A percentile compares a stretch with the other conserved stretches of the same genome.
These are phyloP conservation scores for Notospermus geniculatus DNA, from an alignment of 1,140 invertebrate genomes.

Conservation along the genomic window DNA sequence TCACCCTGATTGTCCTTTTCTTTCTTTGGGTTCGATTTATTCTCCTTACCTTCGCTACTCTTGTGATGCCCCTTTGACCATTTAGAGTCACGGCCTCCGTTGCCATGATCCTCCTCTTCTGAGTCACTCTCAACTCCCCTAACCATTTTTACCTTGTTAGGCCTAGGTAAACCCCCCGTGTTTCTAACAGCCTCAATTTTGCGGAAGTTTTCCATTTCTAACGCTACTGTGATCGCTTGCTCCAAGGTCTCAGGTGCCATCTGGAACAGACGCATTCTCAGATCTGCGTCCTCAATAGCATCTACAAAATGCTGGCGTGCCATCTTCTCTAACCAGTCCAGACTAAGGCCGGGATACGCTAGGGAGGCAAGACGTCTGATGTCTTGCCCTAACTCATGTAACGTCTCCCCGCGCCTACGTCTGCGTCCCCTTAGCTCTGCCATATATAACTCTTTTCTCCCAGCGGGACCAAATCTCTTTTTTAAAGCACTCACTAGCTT, in stretches of 20 bases:
- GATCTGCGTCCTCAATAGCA: conserved; percentile 18
- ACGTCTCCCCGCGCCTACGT: conserved; percentile 9
- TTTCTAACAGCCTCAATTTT: too few relatives aligned
- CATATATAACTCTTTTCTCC: conserved; percentile 19
- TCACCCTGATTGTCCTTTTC: too few relatives aligned
- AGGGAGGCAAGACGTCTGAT: conserved; percentile 14
- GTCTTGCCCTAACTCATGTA: conserved; percentile 18
- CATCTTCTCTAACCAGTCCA: conserved; percentile 23
- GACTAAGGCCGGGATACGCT: conserved; percentile 16
- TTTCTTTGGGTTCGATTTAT: too few relatives aligned
- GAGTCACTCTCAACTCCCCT: too few relatives aligned
- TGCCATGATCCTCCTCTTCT: too few relatives aligned
- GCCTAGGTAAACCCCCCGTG: too few relatives aligned
- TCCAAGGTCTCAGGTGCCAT: conserved; percentile 19
- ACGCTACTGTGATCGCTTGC: conserved; percentile 21
- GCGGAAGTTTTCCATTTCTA: conserved; percentile 19
- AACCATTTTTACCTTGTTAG: too few relatives aligned
- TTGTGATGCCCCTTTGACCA: too few relatives aligned
- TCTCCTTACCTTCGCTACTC: too few relatives aligned
- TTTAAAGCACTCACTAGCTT: conserved; percentile 10
- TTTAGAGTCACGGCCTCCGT: too few relatives aligned
- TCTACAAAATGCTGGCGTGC: too few relatives aligned
- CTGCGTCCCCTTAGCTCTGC: conserved; percentile 17
- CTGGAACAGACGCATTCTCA: conserved; percentile 19
- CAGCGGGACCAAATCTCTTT: conserved; percentile 17